Percentiles rank a stretch among this genome's conserved stretches.
phyloP scores from a whole-genome alignment of 2,113 vertebrate genomes.

The Carassius gibelio region DNA sequence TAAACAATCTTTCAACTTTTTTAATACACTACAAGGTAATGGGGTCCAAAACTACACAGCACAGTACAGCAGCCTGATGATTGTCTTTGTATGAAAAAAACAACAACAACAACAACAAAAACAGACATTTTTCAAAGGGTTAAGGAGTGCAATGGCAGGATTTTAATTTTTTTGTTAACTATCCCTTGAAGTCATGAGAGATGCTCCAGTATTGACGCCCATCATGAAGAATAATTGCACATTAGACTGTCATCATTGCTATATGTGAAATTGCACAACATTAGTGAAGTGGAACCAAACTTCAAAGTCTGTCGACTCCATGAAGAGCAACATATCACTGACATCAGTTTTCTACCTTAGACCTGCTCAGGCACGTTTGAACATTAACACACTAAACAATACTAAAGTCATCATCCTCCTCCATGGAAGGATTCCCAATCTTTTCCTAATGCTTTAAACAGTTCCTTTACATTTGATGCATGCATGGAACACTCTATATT shows the following conservation, averaged over 20 bases:
- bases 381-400: background rate
- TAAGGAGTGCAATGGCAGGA: background rate
- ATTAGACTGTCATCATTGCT: slow-evolving; percentile 13
- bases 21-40: background rate
- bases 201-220: background rate
- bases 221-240: background rate
- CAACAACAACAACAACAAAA: background rate
- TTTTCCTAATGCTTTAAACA: background rate
- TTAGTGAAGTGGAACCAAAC: slow-evolving; percentile 29
- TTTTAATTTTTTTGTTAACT: background rate
- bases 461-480: background rate
- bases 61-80: background rate
- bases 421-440: background rate
- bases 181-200: background rate
- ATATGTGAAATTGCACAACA: slow-evolving; percentile 26
- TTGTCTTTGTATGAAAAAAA: background rate
- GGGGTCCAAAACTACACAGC: background rate
- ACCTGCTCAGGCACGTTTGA: slow-evolving; percentile 6
- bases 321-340: slow-evolving; percentile 18
- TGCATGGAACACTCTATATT: background rate
- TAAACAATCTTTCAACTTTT: background rate
- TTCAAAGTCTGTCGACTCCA: slow-evolving; percentile 27
- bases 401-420: background rate
- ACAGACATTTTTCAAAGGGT: background rate
- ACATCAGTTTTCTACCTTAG: background rate